phyloP scores from a whole-genome alignment of 2,797 vertebrate species.

The Merluccius polli region DNA sequence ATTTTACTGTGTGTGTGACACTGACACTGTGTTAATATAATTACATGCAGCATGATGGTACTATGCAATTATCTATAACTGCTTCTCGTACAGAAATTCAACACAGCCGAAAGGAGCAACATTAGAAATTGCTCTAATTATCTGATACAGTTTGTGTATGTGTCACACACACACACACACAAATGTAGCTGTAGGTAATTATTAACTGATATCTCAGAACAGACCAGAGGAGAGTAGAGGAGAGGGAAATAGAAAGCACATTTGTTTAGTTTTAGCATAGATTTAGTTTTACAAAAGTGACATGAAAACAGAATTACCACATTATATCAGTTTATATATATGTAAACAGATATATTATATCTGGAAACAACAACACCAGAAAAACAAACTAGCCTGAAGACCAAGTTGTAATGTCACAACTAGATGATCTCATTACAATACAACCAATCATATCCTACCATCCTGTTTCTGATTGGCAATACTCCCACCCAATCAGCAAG shows the following conservation, averaged over 20 bases:
- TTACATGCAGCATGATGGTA: background rate
- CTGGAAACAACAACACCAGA: no score
- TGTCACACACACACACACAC: constrained; percentile 1
- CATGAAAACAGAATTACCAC: background rate
- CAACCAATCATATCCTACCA: background rate
- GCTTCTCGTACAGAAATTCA: background rate
- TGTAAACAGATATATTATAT: no score
- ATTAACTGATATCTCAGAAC: constrained; percentile 1
- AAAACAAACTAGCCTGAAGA: background rate
- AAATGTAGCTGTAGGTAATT: background rate
- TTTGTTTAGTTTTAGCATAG: background rate
- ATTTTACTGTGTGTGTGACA: background rate
- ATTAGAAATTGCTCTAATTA: background rate
- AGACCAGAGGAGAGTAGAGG: background rate
- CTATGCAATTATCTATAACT: background rate
- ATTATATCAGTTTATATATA: background rate
- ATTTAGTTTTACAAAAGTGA: background rate
- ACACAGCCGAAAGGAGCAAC: background rate
- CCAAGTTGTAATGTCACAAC: background rate
- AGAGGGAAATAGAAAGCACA: background rate
- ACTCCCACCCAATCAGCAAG: background rate
- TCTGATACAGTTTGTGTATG: background rate
- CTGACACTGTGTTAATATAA: background rate
- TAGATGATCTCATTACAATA: background rate
- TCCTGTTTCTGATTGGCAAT: background rate